Base-by-base conservation (phyloP, 2,797 vertebrate genomes). In the Ptychobarbus kaznakovi region DNA sequence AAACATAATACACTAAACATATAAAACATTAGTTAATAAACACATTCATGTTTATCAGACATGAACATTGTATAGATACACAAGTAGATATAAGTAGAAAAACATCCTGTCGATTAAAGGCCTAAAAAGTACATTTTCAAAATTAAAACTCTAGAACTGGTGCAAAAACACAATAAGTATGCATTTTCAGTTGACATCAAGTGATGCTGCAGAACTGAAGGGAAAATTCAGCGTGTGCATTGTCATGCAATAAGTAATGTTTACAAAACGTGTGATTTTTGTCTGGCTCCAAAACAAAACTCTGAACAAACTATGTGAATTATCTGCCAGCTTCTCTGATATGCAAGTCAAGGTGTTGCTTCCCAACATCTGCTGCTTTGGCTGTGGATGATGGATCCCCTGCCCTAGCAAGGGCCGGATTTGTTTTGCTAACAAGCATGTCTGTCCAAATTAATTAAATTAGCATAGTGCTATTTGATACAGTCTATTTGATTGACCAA, bases 331-430 rank as follows among this genome's bases (percentile, higher is more conserved):
- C 46, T 84, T 44, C n/a, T 84, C 38, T 58, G 44, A 68, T 77
- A 32, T 77, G 63, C 74, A 78, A 84, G 46, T 78, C 63, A 84
- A 84, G 63, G 82, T 84, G 63, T 56, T 69, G 38, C 82, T 58
- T 84, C 63, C 74, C 74, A 84, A 78, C 82, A 84, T 84, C 82
- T 78, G 82, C 73, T 78, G 35, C 82, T 77, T 84, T 84, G 82
- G 82, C 82, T 84, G 35, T 83, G 22, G 22, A 83, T 83, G 82
- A 83, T 83, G 61, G 73, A 83, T 83, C 63, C 63, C 32, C 28
- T 83, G 73, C 82, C 82, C 74, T 78, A 69, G 63, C 74, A 58
- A 69, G 49, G 49, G 63, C 18, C 0, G 11, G 18, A 84, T 78
- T 69, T 78, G 74, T 84, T 78, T 84, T 84, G n/a, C 74, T 84